A percentile compares a stretch with the other conserved stretches of the same genome.
These are phyloP conservation scores for Oncorhynchus gorbuscha DNA, from an alignment of 2,113 vertebrate genomes.

Conservation along the genomic window DNA sequence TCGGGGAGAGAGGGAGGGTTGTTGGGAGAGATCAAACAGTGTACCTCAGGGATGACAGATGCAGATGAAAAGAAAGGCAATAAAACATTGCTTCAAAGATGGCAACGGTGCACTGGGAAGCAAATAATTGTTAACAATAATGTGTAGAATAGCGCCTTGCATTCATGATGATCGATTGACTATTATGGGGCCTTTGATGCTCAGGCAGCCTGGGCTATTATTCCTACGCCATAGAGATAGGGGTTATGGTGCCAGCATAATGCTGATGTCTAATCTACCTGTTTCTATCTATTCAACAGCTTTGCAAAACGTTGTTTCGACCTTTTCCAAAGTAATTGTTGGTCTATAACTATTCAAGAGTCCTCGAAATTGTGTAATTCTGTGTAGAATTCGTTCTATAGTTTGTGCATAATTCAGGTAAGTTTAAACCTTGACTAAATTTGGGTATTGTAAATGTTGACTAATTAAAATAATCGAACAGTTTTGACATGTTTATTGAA, in stretches of 20 bases:
- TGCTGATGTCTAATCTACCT: slow-evolving; percentile 19
- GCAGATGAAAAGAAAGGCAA: slow-evolving; percentile 72
- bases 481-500: not conserved
- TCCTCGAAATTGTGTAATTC: not conserved
- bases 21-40: slow-evolving; percentile 74
- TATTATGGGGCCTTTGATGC: slow-evolving; percentile 73
- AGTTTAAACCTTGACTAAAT: too few relatives aligned
- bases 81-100: slow-evolving; percentile 76
- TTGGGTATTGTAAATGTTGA: too few relatives aligned
- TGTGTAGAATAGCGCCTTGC: slow-evolving; percentile 71
- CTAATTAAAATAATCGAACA: not conserved
- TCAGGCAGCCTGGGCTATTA: slow-evolving; percentile 61
- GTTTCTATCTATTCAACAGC: slow-evolving; percentile 60
- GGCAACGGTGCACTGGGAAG: slow-evolving; percentile 69
- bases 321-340: not conserved
- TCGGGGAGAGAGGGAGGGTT: slow-evolving; percentile 62
- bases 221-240: slow-evolving; percentile 62
- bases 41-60: slow-evolving; percentile 74
- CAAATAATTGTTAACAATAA: slow-evolving; percentile 78
- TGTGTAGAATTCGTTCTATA: not conserved
- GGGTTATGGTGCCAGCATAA: slow-evolving; percentile 57
- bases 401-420: too few relatives aligned
- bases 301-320: not conserved
- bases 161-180: slow-evolving; percentile 72
- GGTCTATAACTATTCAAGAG: not conserved